Evolutionary conservation across 1,140 invertebrate species (phyloP).

Genomic region (Akabosia matsudoensis): DNA sequence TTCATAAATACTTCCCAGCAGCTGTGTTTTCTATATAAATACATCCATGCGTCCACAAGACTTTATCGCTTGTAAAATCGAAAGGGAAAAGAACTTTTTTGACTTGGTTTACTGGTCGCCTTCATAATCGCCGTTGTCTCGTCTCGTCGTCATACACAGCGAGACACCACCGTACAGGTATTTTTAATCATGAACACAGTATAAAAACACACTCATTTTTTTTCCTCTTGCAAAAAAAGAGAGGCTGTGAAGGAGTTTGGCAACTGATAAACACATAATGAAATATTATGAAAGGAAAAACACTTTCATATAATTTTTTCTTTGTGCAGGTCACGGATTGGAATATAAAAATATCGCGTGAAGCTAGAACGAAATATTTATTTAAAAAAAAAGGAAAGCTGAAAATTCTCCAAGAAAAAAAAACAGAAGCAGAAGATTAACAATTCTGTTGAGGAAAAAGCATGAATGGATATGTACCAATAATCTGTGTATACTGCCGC

Average conservation of each 20-base stretch:
- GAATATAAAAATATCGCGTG: neutral
- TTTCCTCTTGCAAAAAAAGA: no score
- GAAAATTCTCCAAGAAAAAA: neutral
- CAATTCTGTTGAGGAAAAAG: neutral
- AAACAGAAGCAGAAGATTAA: neutral
- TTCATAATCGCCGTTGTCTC: no score
- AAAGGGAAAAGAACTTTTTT: neutral
- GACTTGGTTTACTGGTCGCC: neutral
- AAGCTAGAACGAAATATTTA: neutral
- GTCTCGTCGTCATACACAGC: conserved; percentile 7
- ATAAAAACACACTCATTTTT: no score
- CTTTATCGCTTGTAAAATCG: neutral
- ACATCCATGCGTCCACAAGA: no score
- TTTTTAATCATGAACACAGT: conserved; percentile 10
- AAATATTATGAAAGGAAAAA: neutral
- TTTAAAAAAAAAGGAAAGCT: neutral
- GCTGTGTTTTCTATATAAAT: no score
- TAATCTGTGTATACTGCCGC: no score
- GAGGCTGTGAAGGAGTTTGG: no score
- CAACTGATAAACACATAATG: neutral
- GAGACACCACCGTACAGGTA: neutral
- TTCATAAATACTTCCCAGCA: no score
- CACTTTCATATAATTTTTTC: neutral
- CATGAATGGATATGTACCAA: no score
- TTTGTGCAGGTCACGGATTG: conserved; percentile 20